Base-by-base conservation (phyloP, 1,140 invertebrate genomes). In the Drosophila guanche region DNA sequence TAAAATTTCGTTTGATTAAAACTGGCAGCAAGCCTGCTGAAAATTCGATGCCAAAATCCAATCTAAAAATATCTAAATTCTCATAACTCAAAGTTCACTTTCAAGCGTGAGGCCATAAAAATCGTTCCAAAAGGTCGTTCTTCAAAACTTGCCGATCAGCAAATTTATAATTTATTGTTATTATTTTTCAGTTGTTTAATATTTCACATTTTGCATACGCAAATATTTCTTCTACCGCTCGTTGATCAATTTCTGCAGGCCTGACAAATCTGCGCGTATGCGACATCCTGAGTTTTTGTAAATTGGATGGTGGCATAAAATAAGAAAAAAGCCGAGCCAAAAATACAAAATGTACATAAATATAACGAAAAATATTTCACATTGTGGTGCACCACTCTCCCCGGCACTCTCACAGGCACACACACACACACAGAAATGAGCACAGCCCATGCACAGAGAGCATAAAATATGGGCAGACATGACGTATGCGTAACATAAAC, bases 401-500 rank as follows among this genome's bases (percentile, higher is more conserved):
- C 29, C 47, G 5, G 12, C 16, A 20, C 37, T 10, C 22, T 40
- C 4, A 4, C 27, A 7, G 51, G 20, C 50, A 41, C 56, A 25
- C 29, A 27, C 29, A 59, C 51, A 42, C 47, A 14, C 46, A 33
- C 33, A 45, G 14, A 53, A 41, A 55, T 51, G 50, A 51, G 58
- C 27, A 29, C 16, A 20, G 16, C 16, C 16, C 16, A 20, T 41
- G 43, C 46, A 56, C 66, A 60, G 76, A 53, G 53, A 63, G 72
- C 68, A 76, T 81, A 86, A 85, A 86, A 85, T 85, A 85, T 85
- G 84, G 83, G 63, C 83, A 72, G 59, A 81, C 85, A 88, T 88
- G 83, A 88, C 79, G 83, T 88, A 88, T 88, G 83, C 83, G 83
- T 88, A 88, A 79, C 84, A 88, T 83, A 88, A 88, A 83, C 83